These are phyloP conservation scores for Parasteatoda tepidariorum DNA, from an alignment of 1,140 invertebrate genomes.

Conservation along the genomic window DNA sequence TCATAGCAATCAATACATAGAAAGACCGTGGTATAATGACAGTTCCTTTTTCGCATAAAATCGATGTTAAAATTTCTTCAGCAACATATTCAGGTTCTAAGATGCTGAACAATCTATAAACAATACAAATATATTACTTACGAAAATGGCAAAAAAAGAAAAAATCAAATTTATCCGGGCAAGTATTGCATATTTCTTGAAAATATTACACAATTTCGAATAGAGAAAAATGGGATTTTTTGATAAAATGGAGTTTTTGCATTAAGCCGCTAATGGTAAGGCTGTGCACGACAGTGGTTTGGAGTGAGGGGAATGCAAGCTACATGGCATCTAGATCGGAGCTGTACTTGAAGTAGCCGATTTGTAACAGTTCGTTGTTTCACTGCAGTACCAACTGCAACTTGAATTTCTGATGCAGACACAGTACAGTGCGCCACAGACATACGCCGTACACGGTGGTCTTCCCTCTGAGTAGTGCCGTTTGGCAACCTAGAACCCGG, in stretches of 20 bases:
- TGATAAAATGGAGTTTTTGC: neutral
- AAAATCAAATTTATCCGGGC: neutral
- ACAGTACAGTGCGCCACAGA: too few species aligned
- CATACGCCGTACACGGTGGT: too few species aligned
- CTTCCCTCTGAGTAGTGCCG: too few species aligned
- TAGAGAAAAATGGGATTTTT: neutral
- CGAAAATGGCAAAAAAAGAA: neutral
- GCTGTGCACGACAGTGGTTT: too few species aligned
- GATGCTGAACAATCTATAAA: conserved; percentile 41
- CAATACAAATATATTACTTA: too few species aligned
- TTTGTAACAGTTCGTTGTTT: too few species aligned
- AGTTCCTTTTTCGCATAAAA: conserved; percentile 82
- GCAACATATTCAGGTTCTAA: conserved; percentile 82
- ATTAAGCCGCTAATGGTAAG: neutral
- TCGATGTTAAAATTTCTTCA: conserved; percentile 82
- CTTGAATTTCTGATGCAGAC: too few species aligned
- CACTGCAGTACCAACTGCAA: too few species aligned
- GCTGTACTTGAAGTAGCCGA: too few species aligned
- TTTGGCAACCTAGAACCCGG: too few species aligned
- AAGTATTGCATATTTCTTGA: neutral
- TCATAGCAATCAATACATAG: conserved; percentile 4
- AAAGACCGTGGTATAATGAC: conserved; percentile 67
- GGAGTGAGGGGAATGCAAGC: too few species aligned
- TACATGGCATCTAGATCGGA: too few species aligned
- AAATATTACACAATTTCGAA: neutral